Percentiles rank a stretch among this genome's conserved stretches.
Conservation (phyloP, 2,888 invertebrate species). For the Aradus depressus region DNA sequence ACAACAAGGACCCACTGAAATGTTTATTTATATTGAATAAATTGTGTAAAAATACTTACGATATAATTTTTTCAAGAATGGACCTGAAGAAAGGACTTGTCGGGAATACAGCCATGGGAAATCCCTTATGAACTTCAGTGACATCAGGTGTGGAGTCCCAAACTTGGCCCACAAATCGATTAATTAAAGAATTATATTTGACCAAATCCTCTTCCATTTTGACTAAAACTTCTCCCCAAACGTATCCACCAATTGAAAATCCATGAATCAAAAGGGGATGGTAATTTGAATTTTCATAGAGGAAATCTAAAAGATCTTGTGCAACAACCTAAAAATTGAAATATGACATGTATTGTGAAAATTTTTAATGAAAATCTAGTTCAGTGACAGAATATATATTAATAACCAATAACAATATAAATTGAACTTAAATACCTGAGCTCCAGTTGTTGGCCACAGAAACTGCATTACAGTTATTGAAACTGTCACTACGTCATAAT, state of each 20-base stretch:
- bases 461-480: conserved; percentile 72
- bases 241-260: conserved; percentile 41
- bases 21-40: too few relatives aligned
- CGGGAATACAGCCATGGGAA: conserved; percentile 58
- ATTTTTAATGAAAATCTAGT: background rate
- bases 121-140: conserved; percentile 54
- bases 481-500: conserved; percentile 76
- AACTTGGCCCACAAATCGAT: conserved; percentile 26
- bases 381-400: background rate
- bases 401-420: background rate
- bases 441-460: conserved; percentile 70
- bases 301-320: conserved; percentile 35
- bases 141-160: conserved; percentile 46
- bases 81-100: conserved; percentile 55
- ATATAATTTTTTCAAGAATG: conserved; percentile 53
- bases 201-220: conserved; percentile 31
- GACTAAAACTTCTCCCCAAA: conserved; percentile 39
- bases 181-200: conserved; percentile 26
- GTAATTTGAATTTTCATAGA: conserved; percentile 32
- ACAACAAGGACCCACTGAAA: too few relatives aligned
- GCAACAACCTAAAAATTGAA: conserved; percentile 33
- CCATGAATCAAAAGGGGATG: conserved; percentile 39
- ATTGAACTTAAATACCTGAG: conserved; percentile 47
- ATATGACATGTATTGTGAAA: too few relatives aligned
- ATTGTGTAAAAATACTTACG: conserved; percentile 41